phyloP scores from a whole-genome alignment of 2,888 invertebrate species.

The Eucriotettix oculatus region DNA sequence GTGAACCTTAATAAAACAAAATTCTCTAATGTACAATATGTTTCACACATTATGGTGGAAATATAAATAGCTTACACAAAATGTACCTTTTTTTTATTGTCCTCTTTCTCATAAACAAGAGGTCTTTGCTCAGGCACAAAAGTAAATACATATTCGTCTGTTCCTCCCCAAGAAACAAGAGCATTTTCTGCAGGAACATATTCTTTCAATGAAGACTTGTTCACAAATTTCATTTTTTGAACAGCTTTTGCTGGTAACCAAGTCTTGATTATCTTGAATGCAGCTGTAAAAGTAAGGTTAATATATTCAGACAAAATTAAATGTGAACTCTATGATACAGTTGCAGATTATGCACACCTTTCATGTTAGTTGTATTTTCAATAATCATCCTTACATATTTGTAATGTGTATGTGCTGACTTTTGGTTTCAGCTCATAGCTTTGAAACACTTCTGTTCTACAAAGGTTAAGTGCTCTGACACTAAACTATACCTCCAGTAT shows the following conservation, averaged over 20 bases:
- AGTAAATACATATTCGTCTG: constrained; percentile 50
- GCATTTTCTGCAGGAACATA: constrained; percentile 59
- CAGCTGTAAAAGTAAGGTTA: constrained; percentile 38
- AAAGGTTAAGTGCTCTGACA: too few relatives aligned
- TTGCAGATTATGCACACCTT: too few relatives aligned
- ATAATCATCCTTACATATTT: too few relatives aligned
- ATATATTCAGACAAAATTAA: too few relatives aligned
- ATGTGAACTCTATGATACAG: too few relatives aligned
- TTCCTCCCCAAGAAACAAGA: constrained; percentile 66
- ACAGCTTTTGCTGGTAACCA: constrained; percentile 78
- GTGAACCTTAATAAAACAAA: constrained; percentile 34
- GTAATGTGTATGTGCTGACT: too few relatives aligned
- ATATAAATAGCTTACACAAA: constrained; percentile 2
- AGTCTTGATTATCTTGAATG: constrained; percentile 77
- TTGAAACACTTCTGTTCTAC: too few relatives aligned
- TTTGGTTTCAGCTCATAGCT: too few relatives aligned
- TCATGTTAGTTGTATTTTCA: too few relatives aligned
- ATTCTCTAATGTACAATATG: not conserved
- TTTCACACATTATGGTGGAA: not conserved
- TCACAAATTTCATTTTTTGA: constrained; percentile 71
- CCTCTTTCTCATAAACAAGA: constrained; percentile 3
- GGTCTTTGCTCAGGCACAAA: constrained; percentile 42
- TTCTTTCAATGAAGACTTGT: constrained; percentile 54
- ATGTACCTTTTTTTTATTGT: constrained; percentile 14
- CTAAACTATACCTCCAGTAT: too few relatives aligned